Evolutionary conservation across 2,888 invertebrate genomes (phyloP), one percentile per base, ranked within the genome.

Genomic region (Masnerella sp.): DNA sequence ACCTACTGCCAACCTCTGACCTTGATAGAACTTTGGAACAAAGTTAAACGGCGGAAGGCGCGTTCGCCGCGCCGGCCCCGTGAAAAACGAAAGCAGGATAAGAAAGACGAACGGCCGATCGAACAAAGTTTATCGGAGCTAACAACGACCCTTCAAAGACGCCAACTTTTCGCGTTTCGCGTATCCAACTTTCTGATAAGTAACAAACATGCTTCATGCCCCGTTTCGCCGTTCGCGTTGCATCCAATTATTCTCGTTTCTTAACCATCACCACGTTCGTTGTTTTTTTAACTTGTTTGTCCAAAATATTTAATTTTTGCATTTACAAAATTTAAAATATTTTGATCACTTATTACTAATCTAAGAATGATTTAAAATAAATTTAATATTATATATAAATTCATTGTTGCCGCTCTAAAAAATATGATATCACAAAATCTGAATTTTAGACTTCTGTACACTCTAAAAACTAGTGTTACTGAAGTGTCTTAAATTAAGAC

Each of bases 1-100:
- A 83, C 82, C 83, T 82, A 82, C 80, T 82, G 76, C 61, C 62
- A 69, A 76, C 81, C 78, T 79, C 78, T 82, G 83, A 82, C 83
- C 82, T 82, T 82, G 83, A 80, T 79, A 73, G 81, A 85, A 85
- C 84, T 86, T 86, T 77, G 79, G 83, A 86, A 86, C 85, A 86
- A 85, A 86, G 86, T 85, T 86, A 84, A 83, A 82, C 81, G 72
- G 49, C 59, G 68, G 67, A 74, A 76, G 71, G 70, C 65, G 76
- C 65, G 71, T 71, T 67, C 51, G 34, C 49, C 67, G 45, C 61
- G 38, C 49, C 36, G 68, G 70, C 62, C 58, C 72, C 59, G 65
- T 76, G 69, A 78, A 78, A 80, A 79, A 72, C 59, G 76, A 80
- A 78, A 80, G 74, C 76, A 74, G 78, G 78, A 76, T 78, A 78